phyloP scores from a whole-genome alignment of 1,140 invertebrate species.

The Anastrepha obliqua region DNA sequence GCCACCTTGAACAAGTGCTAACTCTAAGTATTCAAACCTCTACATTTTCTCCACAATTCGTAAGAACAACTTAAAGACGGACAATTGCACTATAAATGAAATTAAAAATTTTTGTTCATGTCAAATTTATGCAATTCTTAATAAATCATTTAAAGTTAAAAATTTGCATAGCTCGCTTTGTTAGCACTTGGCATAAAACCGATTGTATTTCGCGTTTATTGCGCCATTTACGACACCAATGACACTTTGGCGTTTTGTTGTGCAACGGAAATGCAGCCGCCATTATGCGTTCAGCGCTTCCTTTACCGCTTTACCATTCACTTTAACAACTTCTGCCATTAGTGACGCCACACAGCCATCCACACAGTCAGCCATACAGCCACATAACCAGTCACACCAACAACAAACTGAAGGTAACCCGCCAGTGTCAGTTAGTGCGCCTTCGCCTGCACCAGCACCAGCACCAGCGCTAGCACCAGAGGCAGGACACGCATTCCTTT shows the following conservation, averaged over 20 bases:
- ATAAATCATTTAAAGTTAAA: not conserved
- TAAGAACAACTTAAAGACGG: no score
- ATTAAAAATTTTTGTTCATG: not conserved
- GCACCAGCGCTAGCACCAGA: no score
- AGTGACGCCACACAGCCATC: constrained; percentile 3
- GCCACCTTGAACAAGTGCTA: no score
- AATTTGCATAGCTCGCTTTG: not conserved
- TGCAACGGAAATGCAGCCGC: constrained; percentile 16
- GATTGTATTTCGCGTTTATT: constrained; percentile 1
- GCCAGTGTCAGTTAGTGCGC: not conserved
- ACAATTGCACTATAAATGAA: no score
- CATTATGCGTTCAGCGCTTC: constrained; percentile 27
- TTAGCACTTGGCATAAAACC: not conserved
- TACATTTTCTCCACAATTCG: no score
- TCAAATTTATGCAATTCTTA: constrained; percentile 8
- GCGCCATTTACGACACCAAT: constrained; percentile 14
- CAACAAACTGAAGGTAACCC: not conserved
- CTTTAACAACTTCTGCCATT: not conserved
- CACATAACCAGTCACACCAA: not conserved
- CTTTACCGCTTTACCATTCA: not conserved
- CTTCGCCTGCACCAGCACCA: no score
- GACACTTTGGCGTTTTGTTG: constrained; percentile 25
- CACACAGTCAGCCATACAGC: not conserved
- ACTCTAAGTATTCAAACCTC: no score
- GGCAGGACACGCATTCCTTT: not conserved